Percentiles rank a stretch among this genome's conserved stretches.
phyloP scores from a whole-genome alignment of 2,888 invertebrate genomes.

The Drosophila crucigera region DNA sequence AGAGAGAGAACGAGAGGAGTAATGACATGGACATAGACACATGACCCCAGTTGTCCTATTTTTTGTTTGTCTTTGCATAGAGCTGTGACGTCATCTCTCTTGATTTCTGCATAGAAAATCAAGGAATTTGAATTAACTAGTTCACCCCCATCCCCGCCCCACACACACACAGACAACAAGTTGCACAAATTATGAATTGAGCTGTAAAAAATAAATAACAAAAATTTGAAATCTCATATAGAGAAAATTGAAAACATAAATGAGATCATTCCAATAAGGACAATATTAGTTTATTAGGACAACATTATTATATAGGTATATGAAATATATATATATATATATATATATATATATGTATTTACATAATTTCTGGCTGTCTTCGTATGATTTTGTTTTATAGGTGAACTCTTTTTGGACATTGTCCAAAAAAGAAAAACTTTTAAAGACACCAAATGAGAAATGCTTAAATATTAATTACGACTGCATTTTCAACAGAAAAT shows the following conservation, averaged over 20 bases:
- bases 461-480: neutral
- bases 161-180: neutral
- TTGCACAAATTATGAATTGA: neutral
- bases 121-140: constrained; percentile 22
- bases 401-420: neutral
- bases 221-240: neutral
- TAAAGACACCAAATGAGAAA: neutral
- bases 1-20: neutral
- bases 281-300: neutral
- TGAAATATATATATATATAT: neutral
- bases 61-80: neutral
- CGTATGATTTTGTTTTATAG: neutral
- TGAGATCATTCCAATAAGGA: neutral
- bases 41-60: constrained; percentile 11
- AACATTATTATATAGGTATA: neutral
- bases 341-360: neutral
- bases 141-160: neutral
- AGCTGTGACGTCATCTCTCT: constrained; percentile 10
- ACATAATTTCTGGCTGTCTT: neutral
- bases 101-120: constrained; percentile 39
- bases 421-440: neutral
- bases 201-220: neutral
- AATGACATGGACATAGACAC: constrained; percentile 2
- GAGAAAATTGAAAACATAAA: neutral
- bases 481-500: neutral